Percentiles rank a stretch among this genome's conserved stretches.
Conservation (phyloP, 2,113 vertebrate genomes). For the Anser brachyrhynchus region DNA sequence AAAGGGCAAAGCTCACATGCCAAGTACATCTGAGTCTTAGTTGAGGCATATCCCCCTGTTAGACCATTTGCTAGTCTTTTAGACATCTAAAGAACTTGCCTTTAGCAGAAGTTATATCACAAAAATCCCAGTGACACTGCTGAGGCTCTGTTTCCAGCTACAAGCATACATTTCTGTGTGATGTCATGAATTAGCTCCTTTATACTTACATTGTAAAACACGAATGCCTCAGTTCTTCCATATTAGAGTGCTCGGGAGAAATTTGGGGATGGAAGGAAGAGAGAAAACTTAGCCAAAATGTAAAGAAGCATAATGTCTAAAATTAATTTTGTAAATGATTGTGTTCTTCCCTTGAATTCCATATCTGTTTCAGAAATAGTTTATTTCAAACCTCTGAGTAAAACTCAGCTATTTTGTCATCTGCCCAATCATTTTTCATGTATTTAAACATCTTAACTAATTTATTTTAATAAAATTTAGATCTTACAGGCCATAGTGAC, state of each 20-base stretch:
- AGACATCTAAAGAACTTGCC: neutral
- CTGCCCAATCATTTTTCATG: neutral
- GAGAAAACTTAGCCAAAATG: neutral
- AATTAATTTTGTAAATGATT: neutral
- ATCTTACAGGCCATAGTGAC: neutral
- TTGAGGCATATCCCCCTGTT: neutral
- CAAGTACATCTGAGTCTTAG: neutral
- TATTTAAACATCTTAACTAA: neutral
- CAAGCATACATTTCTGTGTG: neutral
- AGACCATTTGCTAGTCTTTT: neutral
- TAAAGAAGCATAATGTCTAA: neutral
- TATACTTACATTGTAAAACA: neutral
- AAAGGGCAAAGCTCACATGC: neutral
- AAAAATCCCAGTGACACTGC: neutral
- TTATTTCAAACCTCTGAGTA: neutral
- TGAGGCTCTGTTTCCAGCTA: neutral
- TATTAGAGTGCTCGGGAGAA: neutral
- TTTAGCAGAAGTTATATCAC: neutral
- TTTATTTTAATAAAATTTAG: neutral
- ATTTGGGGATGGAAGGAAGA: neutral
- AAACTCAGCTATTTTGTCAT: neutral
- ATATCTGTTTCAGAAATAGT: neutral
- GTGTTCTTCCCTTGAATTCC: neutral
- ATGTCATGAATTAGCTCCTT: neutral
- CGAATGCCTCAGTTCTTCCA: fast-evolving